phyloP scores from a whole-genome alignment of 2,888 invertebrate species.

The Xestia c-nigrum region DNA sequence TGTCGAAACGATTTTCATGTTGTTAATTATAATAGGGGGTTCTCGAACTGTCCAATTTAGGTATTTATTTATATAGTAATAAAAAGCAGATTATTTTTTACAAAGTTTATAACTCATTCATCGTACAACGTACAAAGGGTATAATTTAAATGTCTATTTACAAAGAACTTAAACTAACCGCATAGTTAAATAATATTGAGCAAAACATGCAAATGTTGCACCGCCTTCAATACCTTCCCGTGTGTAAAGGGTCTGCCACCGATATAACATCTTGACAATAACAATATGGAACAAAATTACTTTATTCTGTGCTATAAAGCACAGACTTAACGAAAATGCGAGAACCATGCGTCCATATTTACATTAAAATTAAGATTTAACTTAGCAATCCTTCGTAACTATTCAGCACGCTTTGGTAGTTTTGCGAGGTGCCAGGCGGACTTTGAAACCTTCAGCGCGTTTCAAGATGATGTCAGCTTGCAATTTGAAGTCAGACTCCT shows the following conservation, averaged over 20 bases:
- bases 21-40: slow-evolving; percentile 4
- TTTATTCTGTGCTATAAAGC: slow-evolving; percentile 81
- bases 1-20: neutral
- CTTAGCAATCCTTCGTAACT: slow-evolving; percentile 54
- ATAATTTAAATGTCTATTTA: slow-evolving; percentile 81
- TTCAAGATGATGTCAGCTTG: slow-evolving; percentile 95
- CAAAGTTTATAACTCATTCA: slow-evolving; percentile 69
- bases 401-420: slow-evolving; percentile 79
- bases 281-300: slow-evolving; percentile 74
- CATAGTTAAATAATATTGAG: slow-evolving; percentile 75
- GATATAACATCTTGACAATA: slow-evolving; percentile 70
- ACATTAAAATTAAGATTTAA: slow-evolving; percentile 51
- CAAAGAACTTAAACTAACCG: slow-evolving; percentile 70
- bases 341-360: slow-evolving; percentile 57
- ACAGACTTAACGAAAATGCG: slow-evolving; percentile 68
- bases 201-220: slow-evolving; percentile 70
- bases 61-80: slow-evolving; percentile 45
- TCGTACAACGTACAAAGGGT: slow-evolving; percentile 69
- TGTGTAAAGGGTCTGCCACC: slow-evolving; percentile 80
- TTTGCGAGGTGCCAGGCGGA: slow-evolving; percentile 93
- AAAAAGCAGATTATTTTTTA: slow-evolving; percentile 34
- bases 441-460: slow-evolving; percentile 94
- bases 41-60: slow-evolving; percentile 10
- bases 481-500: slow-evolving; percentile 93
- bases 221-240: slow-evolving; percentile 67